Evolutionary conservation across 2,888 invertebrate genomes (phyloP), one percentile per base, ranked within the genome.

Genomic region (Panorpa germanica): DNA sequence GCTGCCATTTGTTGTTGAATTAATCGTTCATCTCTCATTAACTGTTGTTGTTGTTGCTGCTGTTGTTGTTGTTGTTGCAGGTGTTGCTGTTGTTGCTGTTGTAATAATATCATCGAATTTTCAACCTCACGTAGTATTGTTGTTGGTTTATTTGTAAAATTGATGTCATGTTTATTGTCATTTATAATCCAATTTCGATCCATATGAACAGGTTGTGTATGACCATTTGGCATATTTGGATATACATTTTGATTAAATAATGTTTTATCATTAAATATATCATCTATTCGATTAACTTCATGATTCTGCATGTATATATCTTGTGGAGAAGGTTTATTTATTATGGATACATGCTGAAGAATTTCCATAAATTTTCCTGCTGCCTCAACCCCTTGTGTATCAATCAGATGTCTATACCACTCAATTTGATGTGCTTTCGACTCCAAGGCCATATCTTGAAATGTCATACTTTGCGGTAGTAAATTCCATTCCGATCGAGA

Each of bases 391-490:
- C 67, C 67, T 29, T 59, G 55, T 2, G 55, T 55, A 34, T 63
- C 62, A 17, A 61, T 43, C 15, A 68, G 45, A 37, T 64, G 63
- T 13, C 59, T 47, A 39, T 62, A 67, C 67, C 67, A 67, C 37
- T 59, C 57, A 28, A 57, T 48, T 40, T 62, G 62, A 37, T 52
- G 52, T 35, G 55, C 55, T 40, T 56, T 58, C 15, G 64, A 58
- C 37, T 64, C 63, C 34, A 59, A 47, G 2, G 65, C 50, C 55
- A 65, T 62, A 38, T 67, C 66, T 23, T 61, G 62, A 33, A 66
- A 50, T 23, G 57, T 59, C 46, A 65, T 59, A 40, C 63, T 62
- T 14, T 60, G 56, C 2, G 66, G 66, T 35, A 67, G 45, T 25
- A 67, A 45, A 35, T 54, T 52, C 14, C 53, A 42, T n/a, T 45